These are phyloP conservation scores for Trachelus iudaicus DNA, from an alignment of 2,888 invertebrate genomes.

Conservation along the genomic window DNA sequence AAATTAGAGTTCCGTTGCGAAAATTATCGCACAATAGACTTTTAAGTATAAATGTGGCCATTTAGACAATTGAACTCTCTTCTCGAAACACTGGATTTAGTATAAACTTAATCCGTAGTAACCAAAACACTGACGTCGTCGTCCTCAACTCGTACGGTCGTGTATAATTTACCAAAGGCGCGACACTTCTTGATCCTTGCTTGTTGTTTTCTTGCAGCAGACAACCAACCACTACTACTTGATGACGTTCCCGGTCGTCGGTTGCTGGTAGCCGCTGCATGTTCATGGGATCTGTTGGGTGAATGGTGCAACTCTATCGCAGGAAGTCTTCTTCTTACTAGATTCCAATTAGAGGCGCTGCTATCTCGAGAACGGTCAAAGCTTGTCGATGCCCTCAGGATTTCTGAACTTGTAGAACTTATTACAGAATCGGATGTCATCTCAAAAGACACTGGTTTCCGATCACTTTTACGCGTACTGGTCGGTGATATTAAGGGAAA, in stretches of 20 bases:
- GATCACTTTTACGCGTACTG: background rate
- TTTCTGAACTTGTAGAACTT: background rate
- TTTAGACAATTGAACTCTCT: conserved; percentile 1
- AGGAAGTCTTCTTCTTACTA: conserved; percentile 14
- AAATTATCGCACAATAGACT: background rate
- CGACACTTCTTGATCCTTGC: conserved; percentile 17
- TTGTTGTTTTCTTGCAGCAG: conserved; percentile 16
- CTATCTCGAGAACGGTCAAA: background rate
- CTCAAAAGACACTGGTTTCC: conserved; percentile 6
- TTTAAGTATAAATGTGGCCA: background rate
- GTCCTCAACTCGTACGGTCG: conserved; percentile 19
- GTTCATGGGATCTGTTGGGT: conserved; percentile 12
- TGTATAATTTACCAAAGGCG: conserved; percentile 17
- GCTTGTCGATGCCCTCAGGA: background rate
- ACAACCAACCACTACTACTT: conserved; percentile 9
- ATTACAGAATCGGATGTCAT: conserved; percentile 1
- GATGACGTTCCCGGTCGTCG: background rate
- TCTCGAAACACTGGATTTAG: background rate
- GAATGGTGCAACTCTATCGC: conserved; percentile 11
- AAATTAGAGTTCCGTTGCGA: background rate
- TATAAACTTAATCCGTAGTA: conserved; percentile 7
- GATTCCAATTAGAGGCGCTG: conserved; percentile 1
- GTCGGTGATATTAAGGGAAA: conserved; percentile 17
- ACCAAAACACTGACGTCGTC: conserved; percentile 18
- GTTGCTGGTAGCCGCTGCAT: background rate